Percentiles rank a stretch among this genome's conserved stretches.
Evolutionary conservation across 2,888 invertebrate species (phyloP).

Genomic region (Agonum fuliginosum): DNA sequence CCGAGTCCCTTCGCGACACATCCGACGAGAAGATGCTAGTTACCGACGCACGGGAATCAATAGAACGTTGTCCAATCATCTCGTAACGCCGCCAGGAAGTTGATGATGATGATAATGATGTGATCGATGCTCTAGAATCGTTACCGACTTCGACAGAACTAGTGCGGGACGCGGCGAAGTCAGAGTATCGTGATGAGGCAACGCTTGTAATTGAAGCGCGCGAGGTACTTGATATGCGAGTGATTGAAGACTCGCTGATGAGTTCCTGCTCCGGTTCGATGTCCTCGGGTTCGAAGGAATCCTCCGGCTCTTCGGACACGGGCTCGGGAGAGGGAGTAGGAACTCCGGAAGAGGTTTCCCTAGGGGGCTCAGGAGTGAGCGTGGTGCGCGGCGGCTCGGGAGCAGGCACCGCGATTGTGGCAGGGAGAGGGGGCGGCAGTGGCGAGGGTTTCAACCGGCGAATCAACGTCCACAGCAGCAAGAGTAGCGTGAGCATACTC

Average conservation of each 20-base stretch:
- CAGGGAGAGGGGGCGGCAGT: constrained; percentile 63
- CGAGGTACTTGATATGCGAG: constrained; percentile 68
- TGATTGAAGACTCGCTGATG: constrained; percentile 65
- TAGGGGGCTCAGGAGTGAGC: constrained; percentile 70
- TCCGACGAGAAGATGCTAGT: constrained; percentile 72
- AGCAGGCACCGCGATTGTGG: not conserved
- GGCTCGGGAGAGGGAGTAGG: constrained; percentile 72
- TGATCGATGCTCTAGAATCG: constrained; percentile 72
- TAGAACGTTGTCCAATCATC: constrained; percentile 71
- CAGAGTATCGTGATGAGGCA: constrained; percentile 67
- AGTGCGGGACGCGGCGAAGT: constrained; percentile 69
- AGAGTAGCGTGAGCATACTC: constrained; percentile 78
- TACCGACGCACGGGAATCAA: constrained; percentile 72
- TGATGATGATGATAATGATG: constrained; percentile 71
- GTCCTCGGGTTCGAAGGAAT: constrained; percentile 52
- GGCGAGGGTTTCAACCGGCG: constrained; percentile 74
- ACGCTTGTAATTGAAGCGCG: constrained; percentile 61
- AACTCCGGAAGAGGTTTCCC: constrained; percentile 71
- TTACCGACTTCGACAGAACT: constrained; percentile 71
- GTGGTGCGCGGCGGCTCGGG: constrained; percentile 66
- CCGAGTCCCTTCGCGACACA: constrained; percentile 70
- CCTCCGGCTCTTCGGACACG: constrained; percentile 64
- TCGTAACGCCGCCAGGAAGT: constrained; percentile 72
- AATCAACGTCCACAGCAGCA: constrained; percentile 79
- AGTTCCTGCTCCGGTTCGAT: constrained; percentile 40